Conservation (phyloP, 2,113 vertebrate species). For the Clupea harengus region DNA sequence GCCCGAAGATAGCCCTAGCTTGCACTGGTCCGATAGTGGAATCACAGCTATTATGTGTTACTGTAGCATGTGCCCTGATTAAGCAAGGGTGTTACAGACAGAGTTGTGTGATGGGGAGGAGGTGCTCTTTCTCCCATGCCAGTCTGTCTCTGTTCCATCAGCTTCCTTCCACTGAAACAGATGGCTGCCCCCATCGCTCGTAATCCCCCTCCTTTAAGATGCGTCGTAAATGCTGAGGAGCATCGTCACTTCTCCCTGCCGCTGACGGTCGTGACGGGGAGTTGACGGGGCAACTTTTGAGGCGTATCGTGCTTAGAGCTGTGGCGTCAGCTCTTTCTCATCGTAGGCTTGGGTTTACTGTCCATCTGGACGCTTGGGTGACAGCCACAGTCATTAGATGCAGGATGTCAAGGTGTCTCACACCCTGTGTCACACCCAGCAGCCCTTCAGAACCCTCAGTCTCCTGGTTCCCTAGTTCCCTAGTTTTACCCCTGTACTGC, state of each 20-base stretch:
- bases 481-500: not conserved
- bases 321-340: not conserved
- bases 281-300: not conserved
- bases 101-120: not conserved
- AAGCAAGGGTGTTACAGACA: not conserved
- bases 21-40: too few species aligned
- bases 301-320: not conserved
- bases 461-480: too few species aligned
- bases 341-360: not conserved
- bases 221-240: not conserved
- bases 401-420: not conserved
- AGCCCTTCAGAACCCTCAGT: not conserved
- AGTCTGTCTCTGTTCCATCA: not conserved
- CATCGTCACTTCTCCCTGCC: not conserved
- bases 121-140: not conserved
- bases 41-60: too few species aligned
- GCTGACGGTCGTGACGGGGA: not conserved
- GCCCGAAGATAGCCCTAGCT: too few species aligned
- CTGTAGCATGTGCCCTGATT: too few species aligned
- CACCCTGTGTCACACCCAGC: not conserved
- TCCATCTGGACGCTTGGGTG: conserved; percentile 6
- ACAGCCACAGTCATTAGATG: not conserved
- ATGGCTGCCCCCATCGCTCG: conserved; percentile 2
- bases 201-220: conserved; percentile 8
- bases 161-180: not conserved